Percentiles rank a stretch among this genome's conserved stretches.
phyloP scores from a whole-genome alignment of 2,797 vertebrate genomes.

The Dermochelys coriacea region DNA sequence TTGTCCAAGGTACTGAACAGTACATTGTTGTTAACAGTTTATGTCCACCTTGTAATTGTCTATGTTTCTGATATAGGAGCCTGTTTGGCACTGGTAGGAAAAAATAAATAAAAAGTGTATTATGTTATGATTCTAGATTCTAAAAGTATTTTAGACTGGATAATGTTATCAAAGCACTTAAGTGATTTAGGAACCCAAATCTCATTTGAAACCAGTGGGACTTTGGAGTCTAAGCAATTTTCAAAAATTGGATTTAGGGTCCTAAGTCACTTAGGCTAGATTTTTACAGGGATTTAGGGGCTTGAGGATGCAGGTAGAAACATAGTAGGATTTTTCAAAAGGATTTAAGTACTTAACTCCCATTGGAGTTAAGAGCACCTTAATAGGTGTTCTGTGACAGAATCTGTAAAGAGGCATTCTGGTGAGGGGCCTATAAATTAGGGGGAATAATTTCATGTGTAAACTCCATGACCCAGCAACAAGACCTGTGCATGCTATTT shows the following conservation, averaged over 20 bases:
- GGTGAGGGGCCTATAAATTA: background rate
- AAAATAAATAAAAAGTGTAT: background rate
- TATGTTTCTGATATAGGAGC: background rate
- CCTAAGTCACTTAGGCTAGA: background rate
- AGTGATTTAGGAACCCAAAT: background rate
- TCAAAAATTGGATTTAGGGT: background rate
- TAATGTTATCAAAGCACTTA: background rate
- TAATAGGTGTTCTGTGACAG: background rate
- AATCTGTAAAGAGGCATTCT: background rate
- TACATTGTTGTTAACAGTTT: background rate
- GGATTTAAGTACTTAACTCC: background rate
- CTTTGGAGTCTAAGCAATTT: background rate
- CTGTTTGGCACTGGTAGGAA: background rate
- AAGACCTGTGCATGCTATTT: background rate
- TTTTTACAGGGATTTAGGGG: background rate
- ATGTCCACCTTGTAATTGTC: background rate
- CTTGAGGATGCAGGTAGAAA: background rate
- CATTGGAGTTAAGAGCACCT: background rate
- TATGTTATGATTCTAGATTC: background rate
- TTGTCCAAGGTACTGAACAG: constrained; percentile 66
- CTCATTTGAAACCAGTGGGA: background rate
- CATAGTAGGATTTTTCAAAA: background rate
- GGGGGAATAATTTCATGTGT: background rate
- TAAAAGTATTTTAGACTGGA: background rate
- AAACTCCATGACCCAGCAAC: background rate